Evolutionary conservation across 2,797 vertebrate genomes (phyloP).

Genomic region (Siniperca scherzeri): DNA sequence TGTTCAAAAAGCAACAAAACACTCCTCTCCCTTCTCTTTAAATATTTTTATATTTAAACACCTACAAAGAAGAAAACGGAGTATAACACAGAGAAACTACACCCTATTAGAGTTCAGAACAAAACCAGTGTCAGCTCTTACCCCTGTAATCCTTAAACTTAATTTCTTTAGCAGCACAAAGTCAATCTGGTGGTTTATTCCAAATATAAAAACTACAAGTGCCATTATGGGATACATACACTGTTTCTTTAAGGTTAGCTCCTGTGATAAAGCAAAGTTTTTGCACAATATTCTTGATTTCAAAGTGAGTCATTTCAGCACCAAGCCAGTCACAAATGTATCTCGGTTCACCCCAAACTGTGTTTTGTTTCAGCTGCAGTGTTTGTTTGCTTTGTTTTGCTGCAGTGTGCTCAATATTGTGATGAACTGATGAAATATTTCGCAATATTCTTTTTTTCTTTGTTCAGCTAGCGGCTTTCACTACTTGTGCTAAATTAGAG

Average conservation of each 20-base stretch:
- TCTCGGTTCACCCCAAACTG: background rate
- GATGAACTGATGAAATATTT: background rate
- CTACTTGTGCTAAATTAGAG: no score
- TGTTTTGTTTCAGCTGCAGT: no score
- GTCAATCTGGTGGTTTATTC: background rate
- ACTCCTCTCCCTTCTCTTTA: constrained; percentile 17
- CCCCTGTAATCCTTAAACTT: background rate
- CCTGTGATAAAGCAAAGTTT: background rate
- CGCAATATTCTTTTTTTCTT: background rate
- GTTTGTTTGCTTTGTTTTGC: background rate
- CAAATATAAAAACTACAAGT: background rate
- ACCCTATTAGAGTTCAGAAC: background rate
- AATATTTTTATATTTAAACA: constrained; percentile 39
- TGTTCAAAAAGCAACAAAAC: constrained; percentile 15
- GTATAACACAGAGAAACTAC: background rate
- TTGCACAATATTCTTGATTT: background rate
- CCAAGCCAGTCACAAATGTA: background rate
- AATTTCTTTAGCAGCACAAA: background rate
- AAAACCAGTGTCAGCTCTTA: constrained; percentile 5
- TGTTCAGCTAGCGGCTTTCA: no score
- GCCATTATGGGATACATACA: background rate
- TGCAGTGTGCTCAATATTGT: background rate
- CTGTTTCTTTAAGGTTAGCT: background rate
- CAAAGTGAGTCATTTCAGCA: no score
- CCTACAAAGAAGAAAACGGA: constrained; percentile 6